phyloP scores from a whole-genome alignment of 2,113 vertebrate genomes.

The Neolamprologus falcicula region DNA sequence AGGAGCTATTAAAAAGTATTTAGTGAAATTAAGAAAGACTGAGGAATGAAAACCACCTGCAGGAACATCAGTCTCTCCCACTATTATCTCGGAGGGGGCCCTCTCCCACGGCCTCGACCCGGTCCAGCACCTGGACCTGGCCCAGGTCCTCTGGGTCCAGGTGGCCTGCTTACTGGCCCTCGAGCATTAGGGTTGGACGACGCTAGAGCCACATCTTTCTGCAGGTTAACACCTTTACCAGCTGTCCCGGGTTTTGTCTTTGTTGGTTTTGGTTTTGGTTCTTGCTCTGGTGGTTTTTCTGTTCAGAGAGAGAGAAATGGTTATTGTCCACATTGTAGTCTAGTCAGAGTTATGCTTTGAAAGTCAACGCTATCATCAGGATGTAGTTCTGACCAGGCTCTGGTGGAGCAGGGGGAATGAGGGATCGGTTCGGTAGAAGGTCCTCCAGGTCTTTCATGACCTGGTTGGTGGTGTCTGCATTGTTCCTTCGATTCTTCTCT shows the following conservation, averaged over 20 bases:
- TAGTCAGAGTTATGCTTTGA: background rate
- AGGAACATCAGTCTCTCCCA: background rate
- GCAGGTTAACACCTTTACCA: constrained; percentile 35
- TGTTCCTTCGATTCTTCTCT: constrained; percentile 89
- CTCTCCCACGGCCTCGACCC: constrained; percentile 39
- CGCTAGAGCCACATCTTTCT: constrained; percentile 65
- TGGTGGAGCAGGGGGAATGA: constrained; percentile 26
- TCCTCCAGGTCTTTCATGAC: constrained; percentile 80
- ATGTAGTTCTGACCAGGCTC: constrained; percentile 39
- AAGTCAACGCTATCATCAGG: background rate
- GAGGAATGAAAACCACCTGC: background rate
- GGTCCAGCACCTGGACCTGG: constrained; percentile 44
- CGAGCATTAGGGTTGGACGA: constrained; percentile 46
- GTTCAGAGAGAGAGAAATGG: background rate
- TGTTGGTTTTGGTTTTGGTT: constrained; percentile 56
- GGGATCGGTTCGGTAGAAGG: constrained; percentile 63
- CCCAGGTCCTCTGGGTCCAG: background rate
- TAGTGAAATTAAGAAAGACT: background rate
- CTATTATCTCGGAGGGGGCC: constrained; percentile 44
- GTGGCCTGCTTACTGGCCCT: constrained; percentile 53
- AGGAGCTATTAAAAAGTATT: background rate
- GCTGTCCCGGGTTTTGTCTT: constrained; percentile 61
- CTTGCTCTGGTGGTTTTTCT: constrained; percentile 55
- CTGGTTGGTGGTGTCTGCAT: constrained; percentile 77
- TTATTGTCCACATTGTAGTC: background rate